phyloP scores from a whole-genome alignment of 1,140 invertebrate genomes.

The Diabrotica virgifera region DNA sequence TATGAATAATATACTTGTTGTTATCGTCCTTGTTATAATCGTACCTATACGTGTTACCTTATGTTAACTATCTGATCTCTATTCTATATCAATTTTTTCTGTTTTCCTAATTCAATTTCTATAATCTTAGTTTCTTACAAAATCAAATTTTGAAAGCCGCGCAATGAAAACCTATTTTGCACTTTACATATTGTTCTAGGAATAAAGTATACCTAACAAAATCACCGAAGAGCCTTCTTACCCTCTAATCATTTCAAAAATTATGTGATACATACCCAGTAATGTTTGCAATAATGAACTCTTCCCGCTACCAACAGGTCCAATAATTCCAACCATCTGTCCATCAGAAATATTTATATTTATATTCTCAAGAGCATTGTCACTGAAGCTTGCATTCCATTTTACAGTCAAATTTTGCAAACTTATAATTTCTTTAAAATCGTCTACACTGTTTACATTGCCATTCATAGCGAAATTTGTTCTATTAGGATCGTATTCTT shows the following conservation, averaged over 20 bases:
- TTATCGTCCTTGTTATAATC: too few species aligned
- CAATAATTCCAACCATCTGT: constrained; percentile 59
- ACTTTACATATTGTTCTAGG: too few species aligned
- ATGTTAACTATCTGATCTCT: too few species aligned
- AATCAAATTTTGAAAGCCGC: too few species aligned
- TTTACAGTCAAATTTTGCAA: constrained; percentile 47
- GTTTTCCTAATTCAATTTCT: too few species aligned
- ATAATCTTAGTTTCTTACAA: too few species aligned
- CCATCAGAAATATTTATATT: constrained; percentile 53
- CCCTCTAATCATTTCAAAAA: background rate
- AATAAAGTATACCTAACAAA: too few species aligned
- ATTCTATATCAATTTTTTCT: too few species aligned
- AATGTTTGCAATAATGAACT: constrained; percentile 49
- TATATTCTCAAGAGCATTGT: constrained; percentile 50
- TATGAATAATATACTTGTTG: too few species aligned
- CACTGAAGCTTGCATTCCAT: constrained; percentile 42
- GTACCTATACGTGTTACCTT: too few species aligned
- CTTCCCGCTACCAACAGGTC: constrained; percentile 64
- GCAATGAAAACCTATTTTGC: too few species aligned
- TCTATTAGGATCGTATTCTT: constrained; percentile 48
- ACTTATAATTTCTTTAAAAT: constrained; percentile 9
- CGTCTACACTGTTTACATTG: constrained; percentile 27
- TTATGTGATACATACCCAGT: constrained; percentile 32
- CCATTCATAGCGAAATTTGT: constrained; percentile 18
- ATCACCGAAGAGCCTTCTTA: too few species aligned